Evolutionary conservation across 1,140 invertebrate species (phyloP), one percentile per base, ranked within the genome.

Genomic region (Apis cerana): DNA sequence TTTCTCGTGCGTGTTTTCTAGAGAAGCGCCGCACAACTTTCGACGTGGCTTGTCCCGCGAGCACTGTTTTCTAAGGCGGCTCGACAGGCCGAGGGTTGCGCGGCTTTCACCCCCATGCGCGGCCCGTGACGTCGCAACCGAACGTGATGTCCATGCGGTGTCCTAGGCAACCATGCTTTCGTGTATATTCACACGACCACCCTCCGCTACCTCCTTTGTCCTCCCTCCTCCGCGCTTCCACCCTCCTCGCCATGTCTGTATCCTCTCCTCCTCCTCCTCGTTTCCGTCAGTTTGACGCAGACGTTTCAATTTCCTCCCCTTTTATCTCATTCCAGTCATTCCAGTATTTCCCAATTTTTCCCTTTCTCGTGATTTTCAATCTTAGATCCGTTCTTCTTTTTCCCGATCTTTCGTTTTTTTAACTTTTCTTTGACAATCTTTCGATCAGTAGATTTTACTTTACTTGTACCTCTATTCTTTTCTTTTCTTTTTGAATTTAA

Each of bases 101-200:
- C 71, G 78, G 82, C 72, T 81, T 76, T 65, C 70, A 76, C 83
- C 67, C 85, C 83, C 52, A 59, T 62, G 33, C 79, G 58, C 27
- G 58, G 23, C n/a, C 23, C 64, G 82, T 84, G 85, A 86, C 85
- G 85, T 86, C 67, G 72, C 59, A 72, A 58, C n/a, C 81, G 59
- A 79, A 72, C 82, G 77, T 81, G 71, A 75, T 84, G 80, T 84
- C 81, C 67, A 88, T 77, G 69, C 74, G 84, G 87, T 88, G 87
- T 89, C 88, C 87, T 84, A 86, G 88, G 87, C 88, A 86, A 89
- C 84, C 80, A 75, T 64, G 27, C 67, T 58, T 81, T 74, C 62
- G 23, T 84, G 58, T 67, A 80, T 62, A 75, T 65, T 59, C 72
- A 56, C 59, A 65, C 33, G 19, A 23, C 58, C 48, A 54, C 64